Evolutionary conservation across 1,140 invertebrate genomes (phyloP).

Genomic region (Himalopsyche phryganea): DNA sequence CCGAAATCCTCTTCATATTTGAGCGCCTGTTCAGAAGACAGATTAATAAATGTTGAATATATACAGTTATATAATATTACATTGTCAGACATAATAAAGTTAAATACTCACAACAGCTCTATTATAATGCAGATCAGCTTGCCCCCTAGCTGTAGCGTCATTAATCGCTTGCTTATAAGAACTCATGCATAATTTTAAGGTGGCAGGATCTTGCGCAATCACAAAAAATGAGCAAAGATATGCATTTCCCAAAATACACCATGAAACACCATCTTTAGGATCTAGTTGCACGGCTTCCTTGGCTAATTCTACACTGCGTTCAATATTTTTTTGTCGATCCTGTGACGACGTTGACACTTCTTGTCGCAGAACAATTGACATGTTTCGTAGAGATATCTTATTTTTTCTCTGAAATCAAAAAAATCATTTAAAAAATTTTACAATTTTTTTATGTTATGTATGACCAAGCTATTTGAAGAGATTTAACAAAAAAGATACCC

Average conservation of each 20-base stretch:
- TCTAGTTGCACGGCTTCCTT: slow-evolving; percentile 81
- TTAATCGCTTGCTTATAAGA: slow-evolving; percentile 79
- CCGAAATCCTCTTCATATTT: slow-evolving; percentile 80
- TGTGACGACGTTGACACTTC: slow-evolving; percentile 50
- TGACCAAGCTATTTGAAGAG: too few species aligned
- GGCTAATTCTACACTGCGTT: slow-evolving; percentile 73
- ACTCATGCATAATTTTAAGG: slow-evolving; percentile 70
- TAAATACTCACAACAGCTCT: slow-evolving; percentile 70
- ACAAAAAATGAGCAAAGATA: slow-evolving; percentile 80
- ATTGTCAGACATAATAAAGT: too few species aligned
- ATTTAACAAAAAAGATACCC: too few species aligned
- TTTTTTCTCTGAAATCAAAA: slow-evolving; percentile 63
- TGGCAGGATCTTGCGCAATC: slow-evolving; percentile 68
- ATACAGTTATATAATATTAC: too few species aligned
- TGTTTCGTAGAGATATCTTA: slow-evolving; percentile 73
- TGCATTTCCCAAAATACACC: slow-evolving; percentile 83
- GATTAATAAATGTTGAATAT: too few species aligned
- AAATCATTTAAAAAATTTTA: too few species aligned
- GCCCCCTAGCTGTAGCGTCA: slow-evolving; percentile 67
- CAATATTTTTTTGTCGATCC: slow-evolving; percentile 63
- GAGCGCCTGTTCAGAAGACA: slow-evolving; percentile 55
- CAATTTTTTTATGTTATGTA: too few species aligned
- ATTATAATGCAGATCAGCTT: slow-evolving; percentile 83
- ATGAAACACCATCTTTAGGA: slow-evolving; percentile 78
- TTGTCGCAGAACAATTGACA: slow-evolving; percentile 81